Percentiles rank a stretch among this genome's conserved stretches.
These are phyloP conservation scores for Onthophagus taurus DNA, from an alignment of 1,140 invertebrate species.

Conservation along the genomic window DNA sequence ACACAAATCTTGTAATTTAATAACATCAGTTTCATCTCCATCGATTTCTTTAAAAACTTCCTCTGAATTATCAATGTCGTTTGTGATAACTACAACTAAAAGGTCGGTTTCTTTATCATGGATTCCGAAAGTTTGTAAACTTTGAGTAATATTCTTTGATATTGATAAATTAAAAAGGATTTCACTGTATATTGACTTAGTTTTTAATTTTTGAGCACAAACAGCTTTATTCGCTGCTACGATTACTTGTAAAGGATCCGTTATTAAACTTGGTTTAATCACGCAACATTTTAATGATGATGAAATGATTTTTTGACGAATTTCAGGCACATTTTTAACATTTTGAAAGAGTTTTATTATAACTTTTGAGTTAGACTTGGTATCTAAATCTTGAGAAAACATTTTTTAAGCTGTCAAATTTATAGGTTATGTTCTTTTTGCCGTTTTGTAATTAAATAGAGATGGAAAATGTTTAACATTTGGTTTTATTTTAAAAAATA, in stretches of 20 bases:
- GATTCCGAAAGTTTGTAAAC: slow-evolving; percentile 54
- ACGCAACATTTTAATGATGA: slow-evolving; percentile 50
- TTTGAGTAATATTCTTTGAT: slow-evolving; percentile 57
- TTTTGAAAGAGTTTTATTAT: slow-evolving; percentile 48
- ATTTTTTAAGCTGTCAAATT: neutral
- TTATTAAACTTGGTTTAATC: slow-evolving; percentile 51
- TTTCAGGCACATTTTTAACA: slow-evolving; percentile 47
- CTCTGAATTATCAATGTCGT: slow-evolving; percentile 34
- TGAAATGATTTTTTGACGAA: slow-evolving; percentile 44
- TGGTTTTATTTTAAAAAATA: no score
- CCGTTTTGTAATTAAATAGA: no score
- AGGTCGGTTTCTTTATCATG: slow-evolving; percentile 45
- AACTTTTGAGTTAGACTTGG: slow-evolving; percentile 38
- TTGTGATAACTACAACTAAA: slow-evolving; percentile 46
- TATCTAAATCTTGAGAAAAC: slow-evolving; percentile 36
- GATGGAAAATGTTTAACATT: no score
- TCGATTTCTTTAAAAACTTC: slow-evolving; percentile 29
- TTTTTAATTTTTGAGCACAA: slow-evolving; percentile 46
- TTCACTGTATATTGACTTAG: slow-evolving; percentile 54
- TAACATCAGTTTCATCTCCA: slow-evolving; percentile 23
- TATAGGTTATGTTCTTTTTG: no score
- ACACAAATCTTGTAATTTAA: slow-evolving; percentile 18
- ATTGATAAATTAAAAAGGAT: slow-evolving; percentile 58
- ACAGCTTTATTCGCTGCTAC: slow-evolving; percentile 61
- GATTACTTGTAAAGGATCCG: slow-evolving; percentile 54